Evolutionary conservation across 2,113 vertebrate species (phyloP).

Genomic region (Rhadina sibilatrix): DNA sequence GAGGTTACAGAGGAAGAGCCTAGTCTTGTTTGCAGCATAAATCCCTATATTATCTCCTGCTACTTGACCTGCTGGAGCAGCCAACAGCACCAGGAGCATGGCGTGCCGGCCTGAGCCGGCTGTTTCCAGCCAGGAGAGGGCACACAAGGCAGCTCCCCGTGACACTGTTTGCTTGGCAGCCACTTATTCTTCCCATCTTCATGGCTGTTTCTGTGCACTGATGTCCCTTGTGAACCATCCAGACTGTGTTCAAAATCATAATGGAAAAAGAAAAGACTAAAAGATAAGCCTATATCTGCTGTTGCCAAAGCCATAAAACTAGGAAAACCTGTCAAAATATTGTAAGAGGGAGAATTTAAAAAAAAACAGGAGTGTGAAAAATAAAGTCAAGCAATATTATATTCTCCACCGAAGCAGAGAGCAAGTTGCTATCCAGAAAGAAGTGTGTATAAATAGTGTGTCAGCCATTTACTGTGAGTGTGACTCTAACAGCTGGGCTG

Average conservation of each 20-base stretch:
- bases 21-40: constrained; percentile 5
- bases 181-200: not conserved
- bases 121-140: constrained; percentile 62
- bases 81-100: not conserved
- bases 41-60: constrained; percentile 10
- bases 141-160: constrained; percentile 10
- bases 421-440: constrained; percentile 53
- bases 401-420: constrained; percentile 12
- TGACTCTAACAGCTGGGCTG: constrained; percentile 72
- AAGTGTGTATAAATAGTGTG: constrained; percentile 64
- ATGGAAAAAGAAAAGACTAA: not conserved
- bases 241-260: not conserved
- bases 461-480: constrained; percentile 65
- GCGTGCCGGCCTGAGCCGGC: not conserved
- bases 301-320: not conserved
- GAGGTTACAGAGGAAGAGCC: constrained; percentile 3
- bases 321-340: constrained; percentile 53
- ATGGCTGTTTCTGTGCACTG: not conserved
- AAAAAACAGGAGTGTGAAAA: not conserved
- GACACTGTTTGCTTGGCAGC: not conserved
- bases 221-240: not conserved
- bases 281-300: constrained; percentile 11
- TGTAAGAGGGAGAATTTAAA: not conserved
- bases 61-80: constrained; percentile 28
- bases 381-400: constrained; percentile 22